Evolutionary conservation across 2,888 invertebrate species (phyloP).

Genomic region (Lacanobia oleracea): DNA sequence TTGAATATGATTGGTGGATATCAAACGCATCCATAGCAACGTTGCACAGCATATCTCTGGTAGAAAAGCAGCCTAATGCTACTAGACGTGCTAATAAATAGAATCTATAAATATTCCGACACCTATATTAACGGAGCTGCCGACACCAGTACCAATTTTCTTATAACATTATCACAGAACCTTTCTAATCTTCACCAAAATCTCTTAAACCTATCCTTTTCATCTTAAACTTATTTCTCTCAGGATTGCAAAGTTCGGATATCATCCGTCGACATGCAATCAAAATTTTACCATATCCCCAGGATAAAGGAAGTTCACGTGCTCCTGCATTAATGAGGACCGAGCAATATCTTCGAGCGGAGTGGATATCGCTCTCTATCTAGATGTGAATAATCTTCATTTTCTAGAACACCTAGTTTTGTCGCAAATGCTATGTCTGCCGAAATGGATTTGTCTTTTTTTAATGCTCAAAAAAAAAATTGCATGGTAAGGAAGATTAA

Average conservation of each 20-base stretch:
- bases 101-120: background rate
- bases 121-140: background rate
- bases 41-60: too few relatives aligned
- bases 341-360: conserved; percentile 34
- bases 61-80: too few relatives aligned
- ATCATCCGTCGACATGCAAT: conserved; percentile 36
- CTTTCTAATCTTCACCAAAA: conserved; percentile 1
- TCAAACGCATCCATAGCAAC: too few relatives aligned
- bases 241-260: conserved; percentile 26
- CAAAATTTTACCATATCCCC: conserved; percentile 34
- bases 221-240: conserved; percentile 31
- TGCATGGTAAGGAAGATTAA: too few relatives aligned
- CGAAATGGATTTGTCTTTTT: background rate
- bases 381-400: conserved; percentile 8
- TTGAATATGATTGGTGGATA: too few relatives aligned
- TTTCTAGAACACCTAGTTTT: background rate
- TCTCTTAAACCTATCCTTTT: background rate
- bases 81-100: background rate
- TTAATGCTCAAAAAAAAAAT: too few relatives aligned
- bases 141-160: background rate
- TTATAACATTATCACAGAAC: background rate
- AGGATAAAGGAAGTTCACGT: conserved; percentile 44
- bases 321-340: conserved; percentile 49
- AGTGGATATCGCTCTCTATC: background rate
- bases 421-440: background rate